Evolutionary conservation across 2,888 invertebrate species (phyloP), one percentile per base, ranked within the genome.

Genomic region (Lithosia quadra): DNA sequence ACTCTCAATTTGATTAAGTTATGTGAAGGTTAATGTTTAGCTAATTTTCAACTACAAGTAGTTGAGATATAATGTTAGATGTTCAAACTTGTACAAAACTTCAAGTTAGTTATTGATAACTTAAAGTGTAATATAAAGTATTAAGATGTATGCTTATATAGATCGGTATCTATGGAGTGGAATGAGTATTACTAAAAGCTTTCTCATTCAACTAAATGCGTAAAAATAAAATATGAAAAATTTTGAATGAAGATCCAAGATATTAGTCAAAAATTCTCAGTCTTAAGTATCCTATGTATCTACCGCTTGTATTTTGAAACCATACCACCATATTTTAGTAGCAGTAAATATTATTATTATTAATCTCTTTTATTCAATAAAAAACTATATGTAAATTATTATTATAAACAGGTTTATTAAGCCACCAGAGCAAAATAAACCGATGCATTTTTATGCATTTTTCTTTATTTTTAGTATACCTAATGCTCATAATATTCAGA

Each of bases 31-130:
- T 33, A n/a, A 55, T 34, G 63, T 13, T 33, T 33, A 63, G 63
- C 18, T 53, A 9, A 55, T 15, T 60, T 39, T 22, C 49, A 49
- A 49, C n/a, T 49, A 3, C 39, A n/a, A 24, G 21, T 28, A 62
- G n/a, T 49, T 62, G 18, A 49, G 43, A 43, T 49, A 33, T 13
- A 62, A 62, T 49, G n/a, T 62, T 5, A 39, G 18, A 60, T 60
- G 22, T 36, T 36, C 9, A 22, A 60, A 59, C 34, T 61, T 39
- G 18, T 61, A 36, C 22, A 60, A 39, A 9, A 61, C 24, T 24
- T 61, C 0, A 36, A 43, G 24, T 43, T 43, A 22, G 43, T 24
- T 4, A 36, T 39, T 21, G 18, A 21, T 34, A 21, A 24, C 10
- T 61, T 61, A 2, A 49, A n/a, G 11, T 2, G 11, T n/a, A 33